Evolutionary conservation across 2,888 invertebrate genomes (phyloP), one percentile per base, ranked within the genome.

Genomic region (Bruchidius siliquastri): DNA sequence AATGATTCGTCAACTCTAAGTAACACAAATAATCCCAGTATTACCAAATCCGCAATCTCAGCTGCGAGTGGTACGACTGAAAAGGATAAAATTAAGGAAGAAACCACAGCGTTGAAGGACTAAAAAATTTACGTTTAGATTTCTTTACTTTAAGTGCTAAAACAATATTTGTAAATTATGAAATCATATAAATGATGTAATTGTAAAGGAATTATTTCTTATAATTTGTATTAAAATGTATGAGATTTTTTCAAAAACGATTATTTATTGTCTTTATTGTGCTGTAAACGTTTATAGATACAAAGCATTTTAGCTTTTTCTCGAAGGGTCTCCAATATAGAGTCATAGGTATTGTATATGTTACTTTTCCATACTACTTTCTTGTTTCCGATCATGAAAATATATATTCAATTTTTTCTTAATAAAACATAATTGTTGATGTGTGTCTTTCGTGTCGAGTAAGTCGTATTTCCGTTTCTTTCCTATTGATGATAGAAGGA

Each of bases 31-130:
- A 79, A 79, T 30, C 73, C 79, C 22, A 79, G 75, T 70, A 77
- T 73, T 68, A 72, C 76, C 30, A 78, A 79, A 74, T 71, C 80
- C 6, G 76, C 78, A 70, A 70, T 26, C 49, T 73, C 71, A 70
- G 70, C 78, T 21, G 75, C 78, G 8, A 77, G 76, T 74, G 71
- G 76, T 0, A 76, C 76, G 71, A 76, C 72, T 21, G 73, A 75
- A 20, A 85, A 85, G 79, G 85, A 85, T 73, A 77, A 78, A 71
- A 77, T 81, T 71, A 83, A 81, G 77, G 85, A 85, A 74, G 85
- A 85, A 77, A 77, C 82, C 73, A 79, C 83, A 72, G 82, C 82
- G 77, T 80, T 84, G 75, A 85, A 85, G 79, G 85, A 85, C 79
- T 85, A 83, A 77, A 72, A 68, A 32, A 20, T 72, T 67, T 72